Conservation (phyloP, 2,797 vertebrate species). For the Cephalopachus bancanus region DNA sequence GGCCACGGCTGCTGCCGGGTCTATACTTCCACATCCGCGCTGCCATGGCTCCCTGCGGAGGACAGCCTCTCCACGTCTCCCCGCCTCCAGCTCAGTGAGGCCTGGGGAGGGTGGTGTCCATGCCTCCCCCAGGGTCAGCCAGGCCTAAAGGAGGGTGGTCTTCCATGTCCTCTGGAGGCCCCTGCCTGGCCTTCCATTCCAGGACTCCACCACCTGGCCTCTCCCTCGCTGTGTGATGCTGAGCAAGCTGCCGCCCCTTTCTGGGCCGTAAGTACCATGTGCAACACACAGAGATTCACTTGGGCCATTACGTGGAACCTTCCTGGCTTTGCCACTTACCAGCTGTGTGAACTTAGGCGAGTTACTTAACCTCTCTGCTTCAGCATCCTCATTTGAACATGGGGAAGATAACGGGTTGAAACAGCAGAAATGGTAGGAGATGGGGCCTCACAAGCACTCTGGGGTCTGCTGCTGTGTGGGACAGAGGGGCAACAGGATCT, state of each 20-base stretch:
- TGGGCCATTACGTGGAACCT: not conserved
- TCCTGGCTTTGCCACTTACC: not conserved
- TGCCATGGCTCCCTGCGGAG: not conserved
- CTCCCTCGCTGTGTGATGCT: not conserved
- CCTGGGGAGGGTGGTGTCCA: no score
- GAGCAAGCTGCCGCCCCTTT: not conserved
- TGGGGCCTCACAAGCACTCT: not conserved
- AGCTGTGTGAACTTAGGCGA: not conserved
- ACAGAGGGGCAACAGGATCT: not conserved
- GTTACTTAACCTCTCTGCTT: not conserved
- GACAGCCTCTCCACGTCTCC: accelerated
- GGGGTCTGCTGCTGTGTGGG: not conserved
- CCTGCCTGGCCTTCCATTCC: not conserved
- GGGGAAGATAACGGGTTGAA: no score
- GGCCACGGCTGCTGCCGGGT: not conserved
- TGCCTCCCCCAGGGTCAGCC: not conserved
- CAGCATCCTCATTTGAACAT: not conserved
- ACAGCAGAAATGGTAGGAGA: accelerated
- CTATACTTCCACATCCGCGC: accelerated
- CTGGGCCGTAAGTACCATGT: not conserved
- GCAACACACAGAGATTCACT: not conserved
- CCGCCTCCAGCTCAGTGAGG: no score
- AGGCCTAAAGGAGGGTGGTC: not conserved
- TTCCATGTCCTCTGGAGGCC: not conserved
- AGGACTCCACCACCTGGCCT: not conserved